Percentiles rank a stretch among this genome's conserved stretches.
Evolutionary conservation across 2,113 vertebrate species (phyloP).

Genomic region (Psilopsiagon aurifrons): DNA sequence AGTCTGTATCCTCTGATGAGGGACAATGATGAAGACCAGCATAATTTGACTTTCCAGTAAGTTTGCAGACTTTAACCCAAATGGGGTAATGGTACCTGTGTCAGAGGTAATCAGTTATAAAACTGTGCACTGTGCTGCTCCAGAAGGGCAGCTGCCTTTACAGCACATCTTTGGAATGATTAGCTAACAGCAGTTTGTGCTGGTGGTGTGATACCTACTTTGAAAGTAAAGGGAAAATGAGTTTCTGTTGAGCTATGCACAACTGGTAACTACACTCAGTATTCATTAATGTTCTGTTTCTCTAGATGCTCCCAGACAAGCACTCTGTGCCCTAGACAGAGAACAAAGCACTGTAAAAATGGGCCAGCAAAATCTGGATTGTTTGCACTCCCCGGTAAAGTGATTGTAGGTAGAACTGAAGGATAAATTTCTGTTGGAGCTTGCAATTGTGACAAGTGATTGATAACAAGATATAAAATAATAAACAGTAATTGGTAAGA

Average conservation of each 20-base stretch:
- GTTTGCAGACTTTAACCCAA: not conserved
- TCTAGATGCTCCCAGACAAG: not conserved
- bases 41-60: not conserved
- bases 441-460: not conserved
- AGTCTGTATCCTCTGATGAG: not conserved
- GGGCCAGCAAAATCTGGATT: not conserved
- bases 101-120: not conserved
- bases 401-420: not conserved
- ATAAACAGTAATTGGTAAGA: not conserved
- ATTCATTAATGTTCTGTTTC: not conserved
- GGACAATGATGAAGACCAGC: not conserved
- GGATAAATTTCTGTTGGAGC: not conserved
- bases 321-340: not conserved
- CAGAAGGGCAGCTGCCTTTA: not conserved
- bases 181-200: not conserved
- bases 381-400: not conserved
- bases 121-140: not conserved
- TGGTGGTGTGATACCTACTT: not conserved
- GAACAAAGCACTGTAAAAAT: not conserved
- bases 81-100: not conserved
- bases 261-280: not conserved
- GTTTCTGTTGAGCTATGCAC: not conserved
- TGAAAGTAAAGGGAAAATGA: not conserved
- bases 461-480: not conserved
- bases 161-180: not conserved